Conservation (phyloP, 2,888 invertebrate genomes). For the Venusia cambrica region DNA sequence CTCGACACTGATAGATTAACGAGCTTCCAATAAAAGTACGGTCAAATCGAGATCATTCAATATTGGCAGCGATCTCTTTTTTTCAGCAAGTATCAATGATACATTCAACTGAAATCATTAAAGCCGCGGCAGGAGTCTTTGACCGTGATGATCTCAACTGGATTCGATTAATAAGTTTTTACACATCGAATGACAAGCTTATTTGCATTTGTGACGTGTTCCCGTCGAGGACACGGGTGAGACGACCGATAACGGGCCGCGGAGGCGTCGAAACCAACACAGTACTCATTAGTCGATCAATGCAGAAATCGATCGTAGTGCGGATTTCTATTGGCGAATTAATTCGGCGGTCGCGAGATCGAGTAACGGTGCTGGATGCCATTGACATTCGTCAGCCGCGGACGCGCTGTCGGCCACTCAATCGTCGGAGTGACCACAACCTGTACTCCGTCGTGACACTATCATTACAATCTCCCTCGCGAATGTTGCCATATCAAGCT, state of each 20-base stretch:
- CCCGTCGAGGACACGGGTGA: constrained; percentile 49
- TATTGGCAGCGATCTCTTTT: constrained; percentile 47
- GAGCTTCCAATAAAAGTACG: constrained; percentile 54
- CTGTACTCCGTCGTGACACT: constrained; percentile 37
- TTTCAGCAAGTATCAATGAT: constrained; percentile 46
- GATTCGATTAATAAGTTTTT: constrained; percentile 53
- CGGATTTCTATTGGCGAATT: constrained; percentile 73
- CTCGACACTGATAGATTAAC: constrained; percentile 53
- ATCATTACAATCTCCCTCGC: constrained; percentile 21
- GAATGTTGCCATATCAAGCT: constrained; percentile 12
- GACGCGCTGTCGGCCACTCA: constrained; percentile 44
- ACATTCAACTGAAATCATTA: constrained; percentile 39
- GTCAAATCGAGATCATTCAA: constrained; percentile 47
- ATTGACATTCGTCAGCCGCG: constrained; percentile 75
- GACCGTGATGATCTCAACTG: constrained; percentile 56
- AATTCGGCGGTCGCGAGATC: constrained; percentile 76
- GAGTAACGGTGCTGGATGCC: constrained; percentile 76
- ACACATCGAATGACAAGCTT: constrained; percentile 43
- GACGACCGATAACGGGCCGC: constrained; percentile 63
- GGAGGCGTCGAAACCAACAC: constrained; percentile 56
- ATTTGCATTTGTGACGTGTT: constrained; percentile 37
- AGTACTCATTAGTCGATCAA: constrained; percentile 67
- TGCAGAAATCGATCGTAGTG: constrained; percentile 65
- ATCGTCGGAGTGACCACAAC: constrained; percentile 34
- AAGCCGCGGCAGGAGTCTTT: constrained; percentile 50